phyloP scores from a whole-genome alignment of 2,797 vertebrate species.

The Parauchenoglanis punctatus region DNA sequence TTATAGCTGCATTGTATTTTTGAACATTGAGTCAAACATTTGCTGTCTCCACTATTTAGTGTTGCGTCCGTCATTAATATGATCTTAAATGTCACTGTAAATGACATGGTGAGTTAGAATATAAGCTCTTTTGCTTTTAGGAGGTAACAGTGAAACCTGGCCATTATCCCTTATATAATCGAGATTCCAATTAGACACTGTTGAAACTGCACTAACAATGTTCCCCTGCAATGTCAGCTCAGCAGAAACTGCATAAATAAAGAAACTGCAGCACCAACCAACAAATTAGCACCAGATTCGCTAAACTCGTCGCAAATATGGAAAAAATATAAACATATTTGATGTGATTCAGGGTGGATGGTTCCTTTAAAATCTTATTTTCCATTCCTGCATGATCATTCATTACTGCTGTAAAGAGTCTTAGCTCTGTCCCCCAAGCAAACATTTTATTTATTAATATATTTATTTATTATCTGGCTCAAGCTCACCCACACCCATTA shows the following conservation, averaged over 20 bases:
- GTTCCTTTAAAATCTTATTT: background rate
- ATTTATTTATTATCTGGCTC: background rate
- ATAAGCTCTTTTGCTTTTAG: background rate
- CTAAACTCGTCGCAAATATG: background rate
- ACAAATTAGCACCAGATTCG: background rate
- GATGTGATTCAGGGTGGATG: background rate
- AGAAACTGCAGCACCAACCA: background rate
- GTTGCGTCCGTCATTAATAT: background rate
- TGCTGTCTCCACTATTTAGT: background rate
- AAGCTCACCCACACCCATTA: conserved; percentile 5
- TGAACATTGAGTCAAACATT: background rate
- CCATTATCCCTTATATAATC: background rate
- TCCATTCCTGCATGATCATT: background rate
- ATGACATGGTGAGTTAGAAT: background rate
- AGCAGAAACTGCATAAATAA: background rate
- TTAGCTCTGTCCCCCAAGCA: background rate
- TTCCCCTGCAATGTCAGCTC: background rate
- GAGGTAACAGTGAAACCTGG: background rate
- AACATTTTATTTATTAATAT: background rate
- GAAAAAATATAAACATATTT: background rate
- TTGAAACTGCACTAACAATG: background rate
- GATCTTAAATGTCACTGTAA: background rate
- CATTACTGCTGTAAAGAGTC: background rate
- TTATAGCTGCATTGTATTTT: background rate
- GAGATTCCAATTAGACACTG: background rate